Evolutionary conservation across 2,113 vertebrate genomes (phyloP).

Genomic region (Nothocercus julius): DNA sequence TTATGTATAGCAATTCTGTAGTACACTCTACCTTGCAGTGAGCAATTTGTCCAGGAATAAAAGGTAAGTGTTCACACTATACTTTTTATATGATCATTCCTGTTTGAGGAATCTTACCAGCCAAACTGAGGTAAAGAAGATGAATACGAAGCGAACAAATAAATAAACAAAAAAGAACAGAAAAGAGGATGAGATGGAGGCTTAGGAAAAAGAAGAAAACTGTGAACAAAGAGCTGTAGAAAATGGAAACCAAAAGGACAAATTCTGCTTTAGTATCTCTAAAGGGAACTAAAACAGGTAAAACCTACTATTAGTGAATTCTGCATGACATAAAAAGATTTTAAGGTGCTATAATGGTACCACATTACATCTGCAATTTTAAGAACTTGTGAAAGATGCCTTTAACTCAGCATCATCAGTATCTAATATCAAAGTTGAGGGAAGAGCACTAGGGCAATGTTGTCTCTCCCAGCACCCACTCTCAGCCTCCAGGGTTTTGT

Average conservation of each 20-base stretch:
- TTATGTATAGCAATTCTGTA: slow-evolving; percentile 46
- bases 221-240: not conserved
- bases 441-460: not conserved
- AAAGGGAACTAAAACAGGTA: not conserved
- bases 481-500: not conserved
- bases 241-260: not conserved
- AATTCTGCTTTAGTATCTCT: not conserved
- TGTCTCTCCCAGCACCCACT: too few relatives aligned
- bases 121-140: not conserved
- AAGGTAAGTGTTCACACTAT: slow-evolving; percentile 22
- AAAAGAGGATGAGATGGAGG: not conserved
- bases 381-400: not conserved
- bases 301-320: not conserved
- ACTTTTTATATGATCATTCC: slow-evolving; percentile 12
- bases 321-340: not conserved
- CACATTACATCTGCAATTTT: not conserved
- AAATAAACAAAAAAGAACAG: not conserved
- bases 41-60: slow-evolving; percentile 51
- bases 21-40: slow-evolving; percentile 1
- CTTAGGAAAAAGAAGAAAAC: accelerated
- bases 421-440: not conserved
- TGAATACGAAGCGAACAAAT: not conserved
- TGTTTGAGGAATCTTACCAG: slow-evolving; percentile 1
- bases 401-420: not conserved
- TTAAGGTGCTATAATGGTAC: not conserved